These are phyloP conservation scores for Nomada goodeniana DNA, from an alignment of 2,888 invertebrate genomes.

Conservation along the genomic window DNA sequence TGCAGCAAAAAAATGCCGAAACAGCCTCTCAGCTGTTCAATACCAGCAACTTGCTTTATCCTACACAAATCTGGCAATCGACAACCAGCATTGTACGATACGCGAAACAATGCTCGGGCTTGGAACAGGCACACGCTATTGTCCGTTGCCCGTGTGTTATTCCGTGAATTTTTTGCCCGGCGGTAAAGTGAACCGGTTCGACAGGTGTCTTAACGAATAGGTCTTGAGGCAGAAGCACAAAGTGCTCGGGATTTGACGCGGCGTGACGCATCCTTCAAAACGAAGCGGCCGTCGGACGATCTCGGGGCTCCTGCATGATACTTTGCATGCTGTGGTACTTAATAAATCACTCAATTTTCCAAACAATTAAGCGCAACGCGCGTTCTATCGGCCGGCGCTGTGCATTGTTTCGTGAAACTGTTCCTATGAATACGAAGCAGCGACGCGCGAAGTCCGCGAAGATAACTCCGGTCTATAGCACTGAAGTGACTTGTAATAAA, in stretches of 20 bases:
- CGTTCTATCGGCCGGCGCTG: constrained; percentile 19
- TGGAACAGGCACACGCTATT: neutral
- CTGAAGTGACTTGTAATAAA: constrained; percentile 66
- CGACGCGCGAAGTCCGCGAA: constrained; percentile 24
- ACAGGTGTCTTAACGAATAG: constrained; percentile 11
- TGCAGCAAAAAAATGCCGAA: neutral
- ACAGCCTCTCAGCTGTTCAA: neutral
- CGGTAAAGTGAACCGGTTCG: constrained; percentile 4
- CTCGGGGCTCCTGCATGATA: constrained; percentile 22
- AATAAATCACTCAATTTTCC: constrained; percentile 51
- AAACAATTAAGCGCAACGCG: constrained; percentile 45
- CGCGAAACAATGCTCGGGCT: constrained; percentile 45
- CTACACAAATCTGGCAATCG: constrained; percentile 47
- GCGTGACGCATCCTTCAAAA: constrained; percentile 34
- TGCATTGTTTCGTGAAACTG: constrained; percentile 54
- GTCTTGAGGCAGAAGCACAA: neutral
- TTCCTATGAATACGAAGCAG: constrained; percentile 48
- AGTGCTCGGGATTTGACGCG: constrained; percentile 22
- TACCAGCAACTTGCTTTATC: constrained; percentile 53
- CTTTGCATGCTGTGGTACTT: constrained; percentile 41
- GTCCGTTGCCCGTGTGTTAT: neutral
- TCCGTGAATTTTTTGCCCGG: neutral
- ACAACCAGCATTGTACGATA: constrained; percentile 40
- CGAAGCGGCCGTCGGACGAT: neutral
- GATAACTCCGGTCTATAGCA: constrained; percentile 55